A percentile compares a stretch with the other conserved stretches of the same genome.
Conservation (phyloP, 2,888 invertebrate genomes). For the Congeria kusceri region DNA sequence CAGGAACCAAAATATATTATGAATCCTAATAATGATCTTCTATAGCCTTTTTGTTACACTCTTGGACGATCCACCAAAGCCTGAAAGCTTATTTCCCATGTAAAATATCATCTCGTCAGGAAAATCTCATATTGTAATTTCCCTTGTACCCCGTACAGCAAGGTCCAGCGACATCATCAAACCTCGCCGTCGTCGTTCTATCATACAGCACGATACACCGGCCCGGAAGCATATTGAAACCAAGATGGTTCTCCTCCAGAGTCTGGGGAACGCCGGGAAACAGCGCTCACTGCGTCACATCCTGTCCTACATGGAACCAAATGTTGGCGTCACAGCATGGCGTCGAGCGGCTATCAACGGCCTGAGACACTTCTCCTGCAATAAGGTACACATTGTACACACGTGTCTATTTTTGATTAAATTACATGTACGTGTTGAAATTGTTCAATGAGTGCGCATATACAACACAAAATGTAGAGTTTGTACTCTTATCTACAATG, state of each 20-base stretch:
- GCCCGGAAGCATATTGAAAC: slow-evolving; percentile 63
- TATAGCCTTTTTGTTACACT: too few species aligned
- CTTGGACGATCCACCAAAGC: too few species aligned
- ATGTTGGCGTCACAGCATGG: slow-evolving; percentile 64
- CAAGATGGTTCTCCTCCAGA: slow-evolving; percentile 69
- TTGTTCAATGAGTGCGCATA: too few species aligned
- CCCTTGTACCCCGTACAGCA: not conserved
- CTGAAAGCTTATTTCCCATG: too few species aligned
- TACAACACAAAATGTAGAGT: too few species aligned
- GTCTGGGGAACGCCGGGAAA: slow-evolving; percentile 73
- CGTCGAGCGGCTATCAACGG: slow-evolving; percentile 69
- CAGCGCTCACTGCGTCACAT: slow-evolving; percentile 65
- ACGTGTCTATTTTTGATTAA: too few species aligned
- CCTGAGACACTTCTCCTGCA: slow-evolving; percentile 68
- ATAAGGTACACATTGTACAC: slow-evolving; percentile 56
- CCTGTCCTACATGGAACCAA: slow-evolving; percentile 66
- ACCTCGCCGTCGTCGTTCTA: slow-evolving; percentile 42
- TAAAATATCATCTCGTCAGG: too few species aligned
- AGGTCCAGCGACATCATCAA: slow-evolving; percentile 42
- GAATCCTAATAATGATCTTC: too few species aligned
- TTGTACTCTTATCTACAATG: too few species aligned
- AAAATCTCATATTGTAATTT: too few species aligned
- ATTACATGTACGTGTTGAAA: too few species aligned
- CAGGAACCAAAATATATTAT: too few species aligned
- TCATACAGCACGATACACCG: slow-evolving; percentile 38